Conservation (phyloP, 2,797 vertebrate genomes). For the Cheirogaleus major region DNA sequence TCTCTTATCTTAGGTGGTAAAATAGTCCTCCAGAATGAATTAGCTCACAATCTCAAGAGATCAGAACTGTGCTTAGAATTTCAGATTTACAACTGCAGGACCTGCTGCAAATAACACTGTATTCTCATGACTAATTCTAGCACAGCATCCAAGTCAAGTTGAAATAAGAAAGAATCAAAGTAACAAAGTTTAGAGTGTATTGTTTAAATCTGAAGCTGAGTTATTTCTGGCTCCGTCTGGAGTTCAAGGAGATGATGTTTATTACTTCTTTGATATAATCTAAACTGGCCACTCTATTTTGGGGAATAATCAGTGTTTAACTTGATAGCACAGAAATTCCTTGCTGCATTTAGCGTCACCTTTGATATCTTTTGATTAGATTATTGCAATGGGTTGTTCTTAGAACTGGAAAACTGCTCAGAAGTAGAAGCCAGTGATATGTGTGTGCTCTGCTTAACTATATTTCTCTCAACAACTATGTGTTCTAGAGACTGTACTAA, state of each 20-base stretch:
- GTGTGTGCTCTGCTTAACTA: neutral
- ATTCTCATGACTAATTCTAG: constrained; percentile 30
- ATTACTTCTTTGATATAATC: constrained; percentile 40
- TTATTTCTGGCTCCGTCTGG: constrained; percentile 35
- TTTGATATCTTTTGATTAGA: constrained; percentile 3
- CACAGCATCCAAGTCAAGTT: neutral
- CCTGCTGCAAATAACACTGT: neutral
- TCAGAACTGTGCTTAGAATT: constrained; percentile 15
- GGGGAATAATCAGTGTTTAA: neutral
- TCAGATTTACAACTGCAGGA: neutral
- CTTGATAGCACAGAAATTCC: neutral
- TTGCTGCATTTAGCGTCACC: neutral
- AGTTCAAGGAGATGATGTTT: constrained; percentile 19
- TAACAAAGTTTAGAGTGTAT: constrained; percentile 13
- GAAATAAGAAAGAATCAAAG: constrained; percentile 47
- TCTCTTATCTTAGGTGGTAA: constrained; percentile 13
- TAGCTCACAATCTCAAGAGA: neutral
- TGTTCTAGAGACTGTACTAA: neutral
- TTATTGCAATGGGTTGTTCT: neutral
- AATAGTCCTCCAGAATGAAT: neutral
- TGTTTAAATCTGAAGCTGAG: constrained; percentile 29
- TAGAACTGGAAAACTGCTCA: neutral
- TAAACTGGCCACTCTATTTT: constrained; percentile 15
- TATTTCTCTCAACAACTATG: neutral
- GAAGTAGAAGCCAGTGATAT: neutral